Conservation (phyloP, 2,113 vertebrate genomes). For the Tyrannus savana region DNA sequence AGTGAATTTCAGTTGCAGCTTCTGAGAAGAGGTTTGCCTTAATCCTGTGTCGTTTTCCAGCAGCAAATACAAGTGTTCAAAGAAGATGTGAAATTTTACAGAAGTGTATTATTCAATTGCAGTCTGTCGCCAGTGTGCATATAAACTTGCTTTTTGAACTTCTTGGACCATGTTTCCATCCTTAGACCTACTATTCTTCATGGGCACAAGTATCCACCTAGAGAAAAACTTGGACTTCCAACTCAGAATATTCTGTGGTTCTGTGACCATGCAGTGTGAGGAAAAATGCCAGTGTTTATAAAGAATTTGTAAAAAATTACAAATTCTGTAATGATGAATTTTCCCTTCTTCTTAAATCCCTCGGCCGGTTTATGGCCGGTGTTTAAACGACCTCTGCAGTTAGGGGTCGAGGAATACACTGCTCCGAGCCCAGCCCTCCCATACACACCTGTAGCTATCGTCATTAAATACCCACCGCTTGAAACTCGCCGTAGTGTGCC, state of each 20-base stretch:
- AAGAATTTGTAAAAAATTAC: not conserved
- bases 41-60: not conserved
- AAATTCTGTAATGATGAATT: not conserved
- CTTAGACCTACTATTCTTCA: not conserved
- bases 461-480: not conserved
- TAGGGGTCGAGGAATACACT: accelerated
- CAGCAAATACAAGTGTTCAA: not conserved
- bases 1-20: accelerated
- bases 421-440: not conserved
- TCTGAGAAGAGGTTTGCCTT: not conserved
- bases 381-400: not conserved
- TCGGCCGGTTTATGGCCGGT: accelerated
- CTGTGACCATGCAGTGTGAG: not conserved
- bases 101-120: not conserved
- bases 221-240: not conserved
- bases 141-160: not conserved
- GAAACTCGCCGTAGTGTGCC: not conserved
- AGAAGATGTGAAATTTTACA: not conserved
- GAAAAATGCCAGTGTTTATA: not conserved
- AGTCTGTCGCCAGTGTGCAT: not conserved
- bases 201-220: too few species aligned
- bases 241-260: not conserved
- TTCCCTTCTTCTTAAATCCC: not conserved
- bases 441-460: not conserved
- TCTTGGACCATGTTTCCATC: not conserved